Evolutionary conservation across 1,140 invertebrate genomes (phyloP).

Genomic region (Caenorhabditis remanei): DNA sequence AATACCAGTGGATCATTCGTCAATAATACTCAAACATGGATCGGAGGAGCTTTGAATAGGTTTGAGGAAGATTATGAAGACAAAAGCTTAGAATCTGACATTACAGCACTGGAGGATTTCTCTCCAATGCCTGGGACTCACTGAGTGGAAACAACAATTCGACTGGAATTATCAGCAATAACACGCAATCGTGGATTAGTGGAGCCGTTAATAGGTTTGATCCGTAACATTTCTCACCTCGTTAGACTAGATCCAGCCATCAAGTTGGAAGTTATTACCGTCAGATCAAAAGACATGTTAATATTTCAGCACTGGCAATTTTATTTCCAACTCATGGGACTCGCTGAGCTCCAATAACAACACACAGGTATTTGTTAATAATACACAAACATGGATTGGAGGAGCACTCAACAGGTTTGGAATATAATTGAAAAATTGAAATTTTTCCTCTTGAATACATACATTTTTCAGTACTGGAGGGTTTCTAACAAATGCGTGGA

Average conservation of each 20-base stretch:
- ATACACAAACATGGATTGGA: slow-evolving; percentile 13
- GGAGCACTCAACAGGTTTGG: neutral
- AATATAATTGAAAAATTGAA: too few relatives aligned
- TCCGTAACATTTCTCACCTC: neutral
- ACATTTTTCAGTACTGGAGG: neutral
- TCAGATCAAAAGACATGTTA: too few relatives aligned
- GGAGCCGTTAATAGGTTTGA: neutral
- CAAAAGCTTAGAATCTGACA: too few relatives aligned
- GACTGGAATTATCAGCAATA: neutral
- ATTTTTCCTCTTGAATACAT: too few relatives aligned
- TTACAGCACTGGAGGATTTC: slow-evolving; percentile 8
- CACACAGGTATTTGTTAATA: neutral
- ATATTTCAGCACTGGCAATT: too few relatives aligned
- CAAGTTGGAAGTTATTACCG: too few relatives aligned
- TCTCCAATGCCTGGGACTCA: neutral
- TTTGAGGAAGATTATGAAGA: neutral
- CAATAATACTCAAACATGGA: slow-evolving; percentile 16
- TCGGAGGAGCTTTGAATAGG: slow-evolving; percentile 8
- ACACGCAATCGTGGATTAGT: neutral
- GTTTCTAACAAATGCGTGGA: slow-evolving; percentile 2
- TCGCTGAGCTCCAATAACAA: neutral
- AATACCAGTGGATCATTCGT: neutral
- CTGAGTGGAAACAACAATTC: neutral
- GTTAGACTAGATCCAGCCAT: too few relatives aligned
- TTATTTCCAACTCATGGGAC: neutral